Conservation (phyloP, 2,888 invertebrate genomes). For the Coleophora flavipennella region DNA sequence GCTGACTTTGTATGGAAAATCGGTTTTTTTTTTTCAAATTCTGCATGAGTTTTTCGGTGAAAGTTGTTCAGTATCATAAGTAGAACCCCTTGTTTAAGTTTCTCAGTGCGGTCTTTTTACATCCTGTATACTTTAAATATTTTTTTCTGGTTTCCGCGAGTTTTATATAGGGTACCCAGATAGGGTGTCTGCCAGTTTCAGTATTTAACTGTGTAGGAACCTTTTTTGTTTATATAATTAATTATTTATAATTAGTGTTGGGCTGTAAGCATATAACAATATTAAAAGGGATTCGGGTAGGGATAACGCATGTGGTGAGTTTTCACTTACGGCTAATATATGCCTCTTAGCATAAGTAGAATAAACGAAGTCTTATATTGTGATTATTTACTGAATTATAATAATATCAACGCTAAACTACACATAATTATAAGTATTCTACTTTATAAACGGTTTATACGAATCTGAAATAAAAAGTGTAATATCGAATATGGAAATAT, state of each 20-base stretch:
- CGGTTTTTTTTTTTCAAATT: too few species aligned
- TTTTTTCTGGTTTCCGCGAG: too few species aligned
- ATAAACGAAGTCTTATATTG: conserved; percentile 54
- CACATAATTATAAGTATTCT: conserved; percentile 34
- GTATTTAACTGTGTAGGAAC: too few species aligned
- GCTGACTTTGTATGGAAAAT: too few species aligned
- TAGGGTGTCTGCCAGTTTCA: too few species aligned
- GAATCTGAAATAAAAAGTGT: conserved; percentile 48
- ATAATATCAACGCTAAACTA: conserved; percentile 24
- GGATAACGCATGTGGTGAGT: conserved; percentile 67
- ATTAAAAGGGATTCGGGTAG: conserved; percentile 42
- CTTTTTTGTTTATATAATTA: conserved; percentile 15
- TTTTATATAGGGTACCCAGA: too few species aligned
- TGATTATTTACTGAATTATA: conserved; percentile 59
- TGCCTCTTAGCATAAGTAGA: conserved; percentile 53
- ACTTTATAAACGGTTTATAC: conserved; percentile 53
- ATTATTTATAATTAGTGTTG: too few species aligned
- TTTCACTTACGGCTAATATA: conserved; percentile 47
- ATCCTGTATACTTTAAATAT: too few species aligned
- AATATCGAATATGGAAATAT: conserved; percentile 41
- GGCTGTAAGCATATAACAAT: conserved; percentile 17
- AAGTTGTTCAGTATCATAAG: too few species aligned
- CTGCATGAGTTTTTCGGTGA: too few species aligned
- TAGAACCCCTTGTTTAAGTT: too few species aligned
- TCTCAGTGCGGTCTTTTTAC: too few species aligned